Evolutionary conservation across 2,888 invertebrate genomes (phyloP), one percentile per base, ranked within the genome.

Genomic region (Drosophila fulvimacula): DNA sequence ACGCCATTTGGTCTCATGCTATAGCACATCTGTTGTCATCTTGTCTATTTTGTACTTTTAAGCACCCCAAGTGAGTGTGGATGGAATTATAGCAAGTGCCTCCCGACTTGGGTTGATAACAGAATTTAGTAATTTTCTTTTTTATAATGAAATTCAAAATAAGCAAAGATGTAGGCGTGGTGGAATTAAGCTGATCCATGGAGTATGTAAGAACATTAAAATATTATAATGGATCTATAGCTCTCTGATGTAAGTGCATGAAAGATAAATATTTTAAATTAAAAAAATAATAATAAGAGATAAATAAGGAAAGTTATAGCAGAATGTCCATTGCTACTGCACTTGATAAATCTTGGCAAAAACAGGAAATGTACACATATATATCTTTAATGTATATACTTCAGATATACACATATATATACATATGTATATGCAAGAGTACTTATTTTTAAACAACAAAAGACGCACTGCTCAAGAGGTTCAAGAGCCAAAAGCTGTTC

Each of bases 281-380:
- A 34, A 34, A 13, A 13, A 13, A 34, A 34, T 34, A 13, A 34
- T 59, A 63, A 61, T 17, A 61, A 41, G 36, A 49, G 7, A 42
- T 34, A 42, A 15, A 51, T 21, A 24, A 19, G 30, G 17, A 44
- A 72, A 30, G 36, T 24, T 15, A 46, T 7, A 10, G 44, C 55
- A 42, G 51, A 56, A 60, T 60, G 49, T 55, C n/a, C 62, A 61
- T 55, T 52, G 44, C 15, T 38, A 58, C 63, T 68, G 58, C n/a
- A 53, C 68, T 46, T 62, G 63, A 77, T 64, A 73, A 62, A 57
- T 51, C 30, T 36, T 55, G 61, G 62, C 46, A 58, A 53, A 67
- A 64, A 74, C 62, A 69, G 69, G 62, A 76, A 76, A 53, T 44
- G 39, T 27, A 3, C 2, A 51, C 1, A 41, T 11, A 41, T 2